phyloP scores from a whole-genome alignment of 1,140 invertebrate species.

The Trichonephila clavipes region DNA sequence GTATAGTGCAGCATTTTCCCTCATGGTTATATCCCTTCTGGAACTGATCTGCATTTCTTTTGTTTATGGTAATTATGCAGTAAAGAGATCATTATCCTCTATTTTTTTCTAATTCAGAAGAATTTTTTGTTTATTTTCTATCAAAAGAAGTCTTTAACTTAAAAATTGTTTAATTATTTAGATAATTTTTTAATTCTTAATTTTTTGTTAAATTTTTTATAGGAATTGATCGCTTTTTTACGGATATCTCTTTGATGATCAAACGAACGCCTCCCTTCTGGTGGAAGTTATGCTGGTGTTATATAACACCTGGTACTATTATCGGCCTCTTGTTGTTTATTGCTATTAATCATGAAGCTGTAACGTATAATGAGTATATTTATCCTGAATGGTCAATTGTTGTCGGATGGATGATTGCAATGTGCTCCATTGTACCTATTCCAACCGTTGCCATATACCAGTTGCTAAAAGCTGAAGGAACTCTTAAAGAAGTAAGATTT shows the following conservation, averaged over 20 bases:
- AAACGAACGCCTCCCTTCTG: slow-evolving; percentile 61
- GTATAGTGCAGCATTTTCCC: slow-evolving; percentile 80
- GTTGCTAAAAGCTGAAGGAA: slow-evolving; percentile 68
- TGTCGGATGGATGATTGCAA: slow-evolving; percentile 87
- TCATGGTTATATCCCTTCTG: slow-evolving; percentile 80
- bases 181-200: too few species aligned
- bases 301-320: slow-evolving; percentile 73
- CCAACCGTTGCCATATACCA: slow-evolving; percentile 60
- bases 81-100: neutral
- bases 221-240: slow-evolving; percentile 76
- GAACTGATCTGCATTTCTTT: slow-evolving; percentile 81
- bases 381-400: slow-evolving; percentile 89
- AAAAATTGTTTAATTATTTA: too few species aligned
- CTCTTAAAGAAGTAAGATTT: slow-evolving; percentile 60
- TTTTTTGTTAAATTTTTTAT: neutral
- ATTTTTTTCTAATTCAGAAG: too few species aligned
- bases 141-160: too few species aligned
- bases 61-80: slow-evolving; percentile 80
- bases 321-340: slow-evolving; percentile 63
- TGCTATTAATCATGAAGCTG: slow-evolving; percentile 64
- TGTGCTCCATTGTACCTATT: slow-evolving; percentile 77
- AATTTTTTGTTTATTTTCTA: too few species aligned
- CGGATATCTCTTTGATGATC: slow-evolving; percentile 74
- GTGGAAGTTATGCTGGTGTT: slow-evolving; percentile 77
- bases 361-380: slow-evolving; percentile 79